Conservation (phyloP, 23 tunicate species). For the Ciona savignyi region DNA sequence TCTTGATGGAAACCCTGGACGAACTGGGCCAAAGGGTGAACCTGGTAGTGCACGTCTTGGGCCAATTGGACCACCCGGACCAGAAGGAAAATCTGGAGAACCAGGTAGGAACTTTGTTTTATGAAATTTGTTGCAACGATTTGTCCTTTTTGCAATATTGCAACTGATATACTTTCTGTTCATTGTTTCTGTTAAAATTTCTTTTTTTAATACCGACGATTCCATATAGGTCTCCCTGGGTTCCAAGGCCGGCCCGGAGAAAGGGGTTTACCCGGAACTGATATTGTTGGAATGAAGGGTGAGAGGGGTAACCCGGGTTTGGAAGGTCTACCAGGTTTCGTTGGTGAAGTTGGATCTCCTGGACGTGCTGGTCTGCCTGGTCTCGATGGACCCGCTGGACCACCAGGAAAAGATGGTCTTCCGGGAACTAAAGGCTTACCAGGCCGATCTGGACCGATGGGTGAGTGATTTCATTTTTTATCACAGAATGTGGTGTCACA, state of each 20-base stretch:
- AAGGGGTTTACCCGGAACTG: constrained; percentile 43
- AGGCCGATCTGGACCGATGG: constrained; percentile 34
- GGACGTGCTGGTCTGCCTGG: constrained; percentile 79
- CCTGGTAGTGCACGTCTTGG: constrained; percentile 42
- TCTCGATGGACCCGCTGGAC: constrained; percentile 72
- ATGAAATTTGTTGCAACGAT: too few relatives aligned
- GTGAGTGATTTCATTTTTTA: constrained; percentile 5
- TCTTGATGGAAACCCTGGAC: background rate
- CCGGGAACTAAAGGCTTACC: constrained; percentile 34
- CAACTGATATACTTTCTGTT: too few relatives aligned
- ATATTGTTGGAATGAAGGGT: constrained; percentile 22
- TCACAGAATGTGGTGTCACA: background rate
- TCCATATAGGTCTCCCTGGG: background rate
- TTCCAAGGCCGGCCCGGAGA: constrained; percentile 9
- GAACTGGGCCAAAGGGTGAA: constrained; percentile 17
- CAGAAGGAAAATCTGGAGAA: constrained; percentile 28
- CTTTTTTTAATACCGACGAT: too few relatives aligned
- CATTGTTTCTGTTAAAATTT: too few relatives aligned
- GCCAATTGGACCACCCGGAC: constrained; percentile 41
- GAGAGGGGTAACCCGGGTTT: constrained; percentile 34
- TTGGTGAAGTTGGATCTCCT: constrained; percentile 56
- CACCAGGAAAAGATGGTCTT: constrained; percentile 36
- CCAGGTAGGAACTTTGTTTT: constrained; percentile 36
- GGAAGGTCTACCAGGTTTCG: constrained; percentile 61
- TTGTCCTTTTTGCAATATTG: too few relatives aligned